Percentiles rank a stretch among this genome's conserved stretches.
phyloP scores from a whole-genome alignment of 2,113 vertebrate genomes.

The Neopipo cinnamomea region DNA sequence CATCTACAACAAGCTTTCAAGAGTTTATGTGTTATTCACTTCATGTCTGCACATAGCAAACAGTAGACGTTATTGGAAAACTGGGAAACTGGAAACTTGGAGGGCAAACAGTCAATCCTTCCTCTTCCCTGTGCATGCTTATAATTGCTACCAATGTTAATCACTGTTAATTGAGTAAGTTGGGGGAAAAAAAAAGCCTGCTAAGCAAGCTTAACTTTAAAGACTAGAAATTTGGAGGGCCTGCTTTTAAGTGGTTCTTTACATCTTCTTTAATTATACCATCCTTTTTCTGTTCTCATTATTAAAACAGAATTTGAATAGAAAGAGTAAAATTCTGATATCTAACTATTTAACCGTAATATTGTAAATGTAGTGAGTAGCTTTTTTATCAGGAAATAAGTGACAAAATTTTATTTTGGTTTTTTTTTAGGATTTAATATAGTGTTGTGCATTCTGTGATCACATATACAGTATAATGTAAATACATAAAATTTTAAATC shows the following conservation, averaged over 20 bases:
- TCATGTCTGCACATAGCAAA: not conserved
- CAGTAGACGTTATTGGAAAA: not conserved
- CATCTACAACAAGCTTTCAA: not conserved
- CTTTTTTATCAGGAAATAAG: not conserved
- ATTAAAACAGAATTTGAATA: not conserved
- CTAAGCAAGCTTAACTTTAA: not conserved
- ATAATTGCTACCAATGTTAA: not conserved
- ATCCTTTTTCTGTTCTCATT: not conserved
- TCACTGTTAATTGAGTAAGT: not conserved
- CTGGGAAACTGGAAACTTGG: not conserved
- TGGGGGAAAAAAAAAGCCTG: not conserved
- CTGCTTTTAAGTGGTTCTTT: not conserved
- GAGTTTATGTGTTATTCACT: not conserved
- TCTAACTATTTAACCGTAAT: not conserved
- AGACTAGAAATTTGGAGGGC: not conserved
- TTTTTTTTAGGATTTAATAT: not conserved
- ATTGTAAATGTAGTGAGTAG: not conserved
- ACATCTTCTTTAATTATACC: not conserved
- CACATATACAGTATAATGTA: not conserved
- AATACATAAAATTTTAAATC: not conserved
- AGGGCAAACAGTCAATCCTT: not conserved
- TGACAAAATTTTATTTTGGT: not conserved
- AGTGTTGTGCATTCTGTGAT: not conserved
- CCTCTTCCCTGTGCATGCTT: not conserved
- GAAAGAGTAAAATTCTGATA: not conserved